phyloP scores from a whole-genome alignment of 2,113 vertebrate species.

The Chionomys nivalis region DNA sequence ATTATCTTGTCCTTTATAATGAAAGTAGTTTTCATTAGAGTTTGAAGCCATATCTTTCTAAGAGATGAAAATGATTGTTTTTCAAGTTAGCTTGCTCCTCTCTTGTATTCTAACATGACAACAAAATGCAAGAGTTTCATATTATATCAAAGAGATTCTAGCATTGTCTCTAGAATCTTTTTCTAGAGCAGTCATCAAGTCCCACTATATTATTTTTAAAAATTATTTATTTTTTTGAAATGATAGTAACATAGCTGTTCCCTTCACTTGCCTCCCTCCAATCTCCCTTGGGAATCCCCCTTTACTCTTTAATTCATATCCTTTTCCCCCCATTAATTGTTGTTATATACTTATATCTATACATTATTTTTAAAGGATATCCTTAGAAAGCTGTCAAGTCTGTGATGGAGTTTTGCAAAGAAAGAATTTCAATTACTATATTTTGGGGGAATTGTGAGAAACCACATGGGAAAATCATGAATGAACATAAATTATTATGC shows the following conservation, averaged over 20 bases:
- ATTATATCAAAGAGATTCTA: not conserved
- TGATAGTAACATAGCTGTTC: not conserved
- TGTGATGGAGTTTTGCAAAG: not conserved
- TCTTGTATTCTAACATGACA: not conserved
- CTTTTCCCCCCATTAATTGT: not conserved
- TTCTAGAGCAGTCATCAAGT: not conserved
- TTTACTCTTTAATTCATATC: not conserved
- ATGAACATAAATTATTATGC: not conserved
- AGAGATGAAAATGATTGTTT: not conserved
- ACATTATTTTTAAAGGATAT: not conserved
- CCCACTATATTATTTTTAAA: not conserved
- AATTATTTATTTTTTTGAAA: not conserved
- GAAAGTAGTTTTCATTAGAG: constrained; percentile 28
- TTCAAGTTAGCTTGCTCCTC: not conserved
- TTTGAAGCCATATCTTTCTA: not conserved
- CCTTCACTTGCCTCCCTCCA: not conserved
- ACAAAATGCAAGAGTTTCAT: not conserved
- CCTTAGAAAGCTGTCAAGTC: not conserved
- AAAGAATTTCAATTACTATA: not conserved
- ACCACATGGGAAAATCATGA: not conserved
- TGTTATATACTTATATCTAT: not conserved
- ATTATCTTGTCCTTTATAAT: not conserved
- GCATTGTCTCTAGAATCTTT: not conserved
- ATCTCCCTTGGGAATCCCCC: too few species aligned
- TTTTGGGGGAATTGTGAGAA: not conserved